phyloP scores from a whole-genome alignment of 2,797 vertebrate genomes.

The Brachyrhaphis roseni region DNA sequence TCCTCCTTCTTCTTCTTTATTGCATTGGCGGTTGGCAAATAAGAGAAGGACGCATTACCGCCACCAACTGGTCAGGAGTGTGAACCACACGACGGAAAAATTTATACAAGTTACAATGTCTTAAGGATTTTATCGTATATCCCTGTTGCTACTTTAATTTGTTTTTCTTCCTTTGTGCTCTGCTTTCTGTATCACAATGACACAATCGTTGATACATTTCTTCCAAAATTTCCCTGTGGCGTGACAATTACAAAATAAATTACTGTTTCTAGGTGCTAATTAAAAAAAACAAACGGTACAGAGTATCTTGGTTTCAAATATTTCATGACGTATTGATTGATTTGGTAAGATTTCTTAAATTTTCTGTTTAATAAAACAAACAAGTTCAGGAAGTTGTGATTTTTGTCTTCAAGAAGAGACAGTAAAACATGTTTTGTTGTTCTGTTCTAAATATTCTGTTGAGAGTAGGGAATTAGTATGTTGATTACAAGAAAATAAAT shows the following conservation, averaged over 20 bases:
- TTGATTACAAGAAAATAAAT: too few relatives aligned
- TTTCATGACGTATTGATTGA: not conserved
- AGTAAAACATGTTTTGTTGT: too few relatives aligned
- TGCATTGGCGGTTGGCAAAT: not conserved
- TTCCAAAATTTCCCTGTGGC: not conserved
- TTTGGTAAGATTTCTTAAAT: not conserved
- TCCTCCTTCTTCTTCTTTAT: not conserved
- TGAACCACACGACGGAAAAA: not conserved
- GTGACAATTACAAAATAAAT: not conserved
- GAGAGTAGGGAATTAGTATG: too few relatives aligned
- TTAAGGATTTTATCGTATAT: not conserved
- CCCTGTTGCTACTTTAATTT: too few relatives aligned
- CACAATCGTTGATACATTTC: too few relatives aligned
- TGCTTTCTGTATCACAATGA: not conserved
- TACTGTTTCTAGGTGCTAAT: not conserved
- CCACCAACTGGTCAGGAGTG: not conserved
- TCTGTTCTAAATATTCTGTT: too few relatives aligned
- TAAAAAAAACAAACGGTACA: too few relatives aligned
- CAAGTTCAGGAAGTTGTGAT: too few relatives aligned
- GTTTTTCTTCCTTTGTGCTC: not conserved
- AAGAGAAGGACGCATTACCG: not conserved
- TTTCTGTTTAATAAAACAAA: not conserved
- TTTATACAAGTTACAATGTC: not conserved
- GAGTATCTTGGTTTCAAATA: not conserved
- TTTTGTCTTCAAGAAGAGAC: too few relatives aligned